Evolutionary conservation across 2,888 invertebrate genomes (phyloP).

Genomic region (Chymomyza fuscimana): DNA sequence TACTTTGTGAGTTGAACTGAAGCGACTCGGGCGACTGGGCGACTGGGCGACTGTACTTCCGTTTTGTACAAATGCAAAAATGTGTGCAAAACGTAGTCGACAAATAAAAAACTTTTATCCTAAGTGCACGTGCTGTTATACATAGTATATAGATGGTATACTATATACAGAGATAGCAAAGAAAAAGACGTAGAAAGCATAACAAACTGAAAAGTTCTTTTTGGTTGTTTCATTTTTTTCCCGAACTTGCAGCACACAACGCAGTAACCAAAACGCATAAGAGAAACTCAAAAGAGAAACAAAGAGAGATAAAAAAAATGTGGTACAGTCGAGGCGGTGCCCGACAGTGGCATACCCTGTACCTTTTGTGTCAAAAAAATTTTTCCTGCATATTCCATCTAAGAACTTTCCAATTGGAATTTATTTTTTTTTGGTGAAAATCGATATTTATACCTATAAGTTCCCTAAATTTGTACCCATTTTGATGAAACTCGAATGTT

Average conservation of each 20-base stretch:
- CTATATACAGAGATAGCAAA: slow-evolving; percentile 12
- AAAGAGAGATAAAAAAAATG: not conserved
- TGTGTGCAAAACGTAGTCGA: slow-evolving; percentile 42
- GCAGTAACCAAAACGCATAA: slow-evolving; percentile 5
- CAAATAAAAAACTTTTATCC: slow-evolving; percentile 47
- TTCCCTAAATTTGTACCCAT: too few relatives aligned
- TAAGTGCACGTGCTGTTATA: slow-evolving; percentile 8
- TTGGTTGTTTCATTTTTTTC: not conserved
- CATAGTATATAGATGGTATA: not conserved
- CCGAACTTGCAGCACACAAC: not conserved
- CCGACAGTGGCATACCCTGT: too few relatives aligned
- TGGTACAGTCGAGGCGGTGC: too few relatives aligned
- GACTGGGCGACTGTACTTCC: not conserved
- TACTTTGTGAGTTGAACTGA: not conserved
- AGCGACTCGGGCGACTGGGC: not conserved
- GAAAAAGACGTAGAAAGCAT: slow-evolving; percentile 28
- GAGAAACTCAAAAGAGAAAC: not conserved
- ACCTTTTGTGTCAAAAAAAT: too few relatives aligned
- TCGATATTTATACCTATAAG: too few relatives aligned
- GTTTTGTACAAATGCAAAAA: slow-evolving; percentile 25
- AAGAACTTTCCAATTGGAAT: too few relatives aligned
- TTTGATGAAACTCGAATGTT: too few relatives aligned
- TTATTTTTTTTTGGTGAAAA: too few relatives aligned
- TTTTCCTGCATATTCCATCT: too few relatives aligned
- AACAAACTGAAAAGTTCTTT: slow-evolving; percentile 14